Percentiles rank a stretch among this genome's conserved stretches.
These are phyloP conservation scores for Oreochromis mossambicus DNA, from an alignment of 2,797 vertebrate genomes.

Conservation along the genomic window DNA sequence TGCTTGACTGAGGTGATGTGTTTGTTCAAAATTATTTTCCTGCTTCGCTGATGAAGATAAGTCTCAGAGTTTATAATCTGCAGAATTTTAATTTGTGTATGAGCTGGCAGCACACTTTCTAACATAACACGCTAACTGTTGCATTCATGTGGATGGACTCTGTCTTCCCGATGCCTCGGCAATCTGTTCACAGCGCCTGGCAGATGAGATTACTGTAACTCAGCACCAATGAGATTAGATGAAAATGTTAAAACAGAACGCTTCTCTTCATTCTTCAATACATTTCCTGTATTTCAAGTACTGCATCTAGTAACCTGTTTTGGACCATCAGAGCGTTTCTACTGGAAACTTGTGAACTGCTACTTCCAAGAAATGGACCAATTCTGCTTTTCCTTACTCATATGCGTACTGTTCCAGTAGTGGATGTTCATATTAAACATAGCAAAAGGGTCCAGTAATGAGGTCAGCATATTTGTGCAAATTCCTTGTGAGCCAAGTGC, in stretches of 20 bases:
- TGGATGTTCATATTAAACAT: background rate
- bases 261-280: background rate
- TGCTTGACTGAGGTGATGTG: background rate
- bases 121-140: background rate
- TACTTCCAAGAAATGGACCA: background rate
- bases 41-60: background rate
- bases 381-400: background rate
- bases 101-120: background rate
- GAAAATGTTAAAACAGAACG: background rate
- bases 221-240: background rate
- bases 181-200: background rate
- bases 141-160: background rate
- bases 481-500: background rate
- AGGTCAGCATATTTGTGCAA: background rate
- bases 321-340: background rate
- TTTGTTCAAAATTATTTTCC: background rate
- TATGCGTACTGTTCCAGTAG: background rate
- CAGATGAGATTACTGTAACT: background rate
- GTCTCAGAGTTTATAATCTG: background rate
- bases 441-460: background rate
- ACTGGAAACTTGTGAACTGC: background rate
- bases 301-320: background rate
- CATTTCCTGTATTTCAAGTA: background rate
- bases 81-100: background rate
- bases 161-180: background rate